Percentiles rank a stretch among this genome's conserved stretches.
Conservation (phyloP, 1,140 invertebrate species). For the Chlorops oryzae region DNA sequence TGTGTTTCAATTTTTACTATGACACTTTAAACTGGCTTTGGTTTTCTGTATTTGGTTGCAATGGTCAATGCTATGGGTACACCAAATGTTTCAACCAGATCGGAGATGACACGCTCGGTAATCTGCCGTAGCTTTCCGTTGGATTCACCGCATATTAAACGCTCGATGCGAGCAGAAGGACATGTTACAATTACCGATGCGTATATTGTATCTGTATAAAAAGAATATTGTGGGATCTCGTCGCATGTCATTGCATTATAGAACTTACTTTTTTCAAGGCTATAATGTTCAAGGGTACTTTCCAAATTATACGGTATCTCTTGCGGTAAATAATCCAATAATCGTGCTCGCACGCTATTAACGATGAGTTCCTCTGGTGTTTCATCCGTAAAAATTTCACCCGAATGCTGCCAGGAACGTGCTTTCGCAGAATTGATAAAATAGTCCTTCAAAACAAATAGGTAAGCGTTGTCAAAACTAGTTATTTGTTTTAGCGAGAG, state of each 20-base stretch:
- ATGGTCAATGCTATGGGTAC: constrained; percentile 45
- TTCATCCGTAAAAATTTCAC: constrained; percentile 65
- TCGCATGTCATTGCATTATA: not conserved
- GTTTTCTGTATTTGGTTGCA: constrained; percentile 27
- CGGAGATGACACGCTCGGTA: constrained; percentile 51
- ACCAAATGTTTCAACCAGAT: constrained; percentile 45
- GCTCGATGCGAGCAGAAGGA: constrained; percentile 55
- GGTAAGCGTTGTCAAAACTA: too few species aligned
- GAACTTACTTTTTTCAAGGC: constrained; percentile 51
- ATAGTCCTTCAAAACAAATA: constrained; percentile 59
- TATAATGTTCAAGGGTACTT: constrained; percentile 62
- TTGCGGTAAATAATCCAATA: constrained; percentile 70
- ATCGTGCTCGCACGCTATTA: constrained; percentile 67
- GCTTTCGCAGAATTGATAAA: constrained; percentile 59
- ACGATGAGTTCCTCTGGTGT: constrained; percentile 61
- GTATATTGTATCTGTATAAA: constrained; percentile 52
- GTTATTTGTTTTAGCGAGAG: not conserved
- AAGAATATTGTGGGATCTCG: not conserved
- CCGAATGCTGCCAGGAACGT: constrained; percentile 60
- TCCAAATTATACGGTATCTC: constrained; percentile 76
- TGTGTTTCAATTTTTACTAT: too few species aligned
- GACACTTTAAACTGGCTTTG: too few species aligned
- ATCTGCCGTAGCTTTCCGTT: constrained; percentile 64
- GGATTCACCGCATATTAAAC: constrained; percentile 58
- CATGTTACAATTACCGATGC: constrained; percentile 59